These are phyloP conservation scores for Microtus oregoni DNA, from an alignment of 2,113 vertebrate genomes.

Conservation along the genomic window DNA sequence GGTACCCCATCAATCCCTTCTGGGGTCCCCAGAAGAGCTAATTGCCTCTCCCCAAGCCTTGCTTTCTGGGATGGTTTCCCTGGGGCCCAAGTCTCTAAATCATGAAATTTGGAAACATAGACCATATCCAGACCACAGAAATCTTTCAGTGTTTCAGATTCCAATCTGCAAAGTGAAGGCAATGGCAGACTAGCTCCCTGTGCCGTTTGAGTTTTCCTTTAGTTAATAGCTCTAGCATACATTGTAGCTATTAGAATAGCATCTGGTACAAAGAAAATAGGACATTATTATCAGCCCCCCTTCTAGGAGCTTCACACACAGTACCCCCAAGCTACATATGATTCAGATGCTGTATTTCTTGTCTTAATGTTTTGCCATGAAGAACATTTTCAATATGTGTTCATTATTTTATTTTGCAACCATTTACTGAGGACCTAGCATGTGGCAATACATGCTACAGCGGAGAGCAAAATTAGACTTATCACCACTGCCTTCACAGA, in stretches of 20 bases:
- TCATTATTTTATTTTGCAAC: not conserved
- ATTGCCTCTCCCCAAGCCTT: not conserved
- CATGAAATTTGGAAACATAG: not conserved
- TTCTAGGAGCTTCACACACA: not conserved
- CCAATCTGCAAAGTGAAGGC: not conserved
- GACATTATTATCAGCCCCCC: not conserved
- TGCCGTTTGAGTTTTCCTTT: not conserved
- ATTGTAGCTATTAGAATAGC: not conserved
- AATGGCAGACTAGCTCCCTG: not conserved
- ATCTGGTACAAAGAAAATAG: not conserved
- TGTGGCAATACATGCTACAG: not conserved
- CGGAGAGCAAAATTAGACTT: not conserved
- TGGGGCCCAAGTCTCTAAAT: not conserved
- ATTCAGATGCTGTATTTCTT: not conserved
- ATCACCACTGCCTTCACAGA: not conserved
- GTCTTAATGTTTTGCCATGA: not conserved
- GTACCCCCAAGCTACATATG: not conserved
- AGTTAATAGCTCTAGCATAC: not conserved
- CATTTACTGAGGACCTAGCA: not conserved
- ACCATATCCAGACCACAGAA: not conserved
- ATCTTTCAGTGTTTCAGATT: not conserved
- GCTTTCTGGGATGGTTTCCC: not conserved
- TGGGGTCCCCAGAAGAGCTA: not conserved
- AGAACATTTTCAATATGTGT: not conserved
- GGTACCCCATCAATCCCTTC: not conserved